These are phyloP conservation scores for Coregonus sp. DNA, from an alignment of 2,797 vertebrate genomes.

Conservation along the genomic window DNA sequence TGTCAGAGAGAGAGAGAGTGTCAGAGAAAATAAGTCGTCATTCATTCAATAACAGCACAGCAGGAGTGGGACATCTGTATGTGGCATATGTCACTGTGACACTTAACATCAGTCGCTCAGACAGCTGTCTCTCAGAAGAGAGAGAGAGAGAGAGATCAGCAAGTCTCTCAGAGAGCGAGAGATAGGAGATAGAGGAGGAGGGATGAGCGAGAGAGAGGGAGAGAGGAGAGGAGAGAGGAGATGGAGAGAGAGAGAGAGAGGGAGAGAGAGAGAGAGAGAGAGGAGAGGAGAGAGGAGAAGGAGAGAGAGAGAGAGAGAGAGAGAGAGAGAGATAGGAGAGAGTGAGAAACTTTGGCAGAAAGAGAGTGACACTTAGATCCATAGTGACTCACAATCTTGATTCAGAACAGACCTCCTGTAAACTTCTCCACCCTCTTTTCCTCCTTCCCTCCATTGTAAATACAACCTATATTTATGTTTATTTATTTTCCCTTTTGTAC, in stretches of 20 bases:
- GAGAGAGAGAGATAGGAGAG: no score
- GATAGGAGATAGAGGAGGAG: background rate
- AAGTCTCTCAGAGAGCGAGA: background rate
- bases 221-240: background rate
- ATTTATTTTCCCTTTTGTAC: no score
- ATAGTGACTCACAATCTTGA: background rate
- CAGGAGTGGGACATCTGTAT: constrained; percentile 52
- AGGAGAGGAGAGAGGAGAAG: no score
- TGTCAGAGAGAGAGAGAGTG: constrained; percentile 14
- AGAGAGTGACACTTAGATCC: background rate
- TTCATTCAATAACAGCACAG: constrained; percentile 61
- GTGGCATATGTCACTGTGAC: constrained; percentile 60
- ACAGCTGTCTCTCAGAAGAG: background rate
- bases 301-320: no score
- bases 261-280: no score
- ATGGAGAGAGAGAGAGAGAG: background rate
- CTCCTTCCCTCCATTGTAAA: no score
- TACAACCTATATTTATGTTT: no score
- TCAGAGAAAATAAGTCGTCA: constrained; percentile 52
- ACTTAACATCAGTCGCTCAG: constrained; percentile 46
- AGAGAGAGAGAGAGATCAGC: background rate
- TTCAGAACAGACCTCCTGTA: background rate
- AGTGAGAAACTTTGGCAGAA: background rate
- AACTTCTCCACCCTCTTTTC: constrained; percentile 10
- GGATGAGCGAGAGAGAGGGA: background rate